A percentile compares a stretch with the other conserved stretches of the same genome.
Conservation (phyloP, 2,888 invertebrate genomes). For the Colostygia pectinataria region DNA sequence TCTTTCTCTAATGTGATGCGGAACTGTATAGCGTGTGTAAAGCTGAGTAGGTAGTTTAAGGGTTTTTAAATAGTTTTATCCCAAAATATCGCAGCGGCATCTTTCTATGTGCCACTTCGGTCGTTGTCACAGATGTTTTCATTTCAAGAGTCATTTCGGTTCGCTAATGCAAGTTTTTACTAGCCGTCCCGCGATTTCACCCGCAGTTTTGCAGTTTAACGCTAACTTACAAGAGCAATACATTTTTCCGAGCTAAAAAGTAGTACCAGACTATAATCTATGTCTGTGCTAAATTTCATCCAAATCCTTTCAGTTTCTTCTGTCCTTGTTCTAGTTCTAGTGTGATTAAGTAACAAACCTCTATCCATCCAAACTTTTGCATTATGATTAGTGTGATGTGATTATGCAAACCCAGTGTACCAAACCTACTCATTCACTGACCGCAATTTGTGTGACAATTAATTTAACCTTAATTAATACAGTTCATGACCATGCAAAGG, state of each 20-base stretch:
- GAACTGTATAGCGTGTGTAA: constrained; percentile 40
- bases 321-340: too few species aligned
- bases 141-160: constrained; percentile 39
- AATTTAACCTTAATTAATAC: constrained; percentile 73
- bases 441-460: constrained; percentile 66
- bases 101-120: constrained; percentile 41
- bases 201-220: too few species aligned
- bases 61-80: constrained; percentile 47
- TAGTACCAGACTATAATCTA: too few species aligned
- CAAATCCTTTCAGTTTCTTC: too few species aligned
- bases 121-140: constrained; percentile 36
- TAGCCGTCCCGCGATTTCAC: too few species aligned
- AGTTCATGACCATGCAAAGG: constrained; percentile 33
- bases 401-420: constrained; percentile 42
- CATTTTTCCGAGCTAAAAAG: too few species aligned
- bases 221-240: too few species aligned
- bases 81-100: constrained; percentile 43
- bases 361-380: not conserved
- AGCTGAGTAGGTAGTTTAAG: constrained; percentile 40
- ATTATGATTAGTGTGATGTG: constrained; percentile 29
- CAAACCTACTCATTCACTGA: constrained; percentile 37
- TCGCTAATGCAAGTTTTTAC: too few species aligned
- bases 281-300: too few species aligned
- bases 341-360: too few species aligned
- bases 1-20: constrained; percentile 19